Evolutionary conservation across 2,888 invertebrate genomes (phyloP).

Genomic region (Alloscopus bannaensis): DNA sequence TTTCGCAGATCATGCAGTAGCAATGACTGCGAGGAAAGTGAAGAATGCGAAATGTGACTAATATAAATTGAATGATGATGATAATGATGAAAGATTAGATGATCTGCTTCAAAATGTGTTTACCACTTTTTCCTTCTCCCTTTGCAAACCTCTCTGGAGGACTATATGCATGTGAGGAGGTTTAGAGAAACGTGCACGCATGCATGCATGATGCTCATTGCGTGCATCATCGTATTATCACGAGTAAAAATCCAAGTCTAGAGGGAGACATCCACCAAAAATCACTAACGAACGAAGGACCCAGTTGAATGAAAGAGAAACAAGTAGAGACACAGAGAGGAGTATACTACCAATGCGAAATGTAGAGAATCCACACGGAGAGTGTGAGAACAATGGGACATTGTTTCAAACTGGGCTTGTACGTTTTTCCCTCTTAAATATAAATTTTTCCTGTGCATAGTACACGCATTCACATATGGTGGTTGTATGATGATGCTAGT

Average conservation of each 20-base stretch:
- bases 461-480: slow-evolving; percentile 2
- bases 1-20: slow-evolving; percentile 61
- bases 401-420: slow-evolving; percentile 67
- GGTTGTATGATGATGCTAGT: neutral
- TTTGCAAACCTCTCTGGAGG: neutral
- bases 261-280: slow-evolving; percentile 12
- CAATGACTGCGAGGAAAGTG: slow-evolving; percentile 51
- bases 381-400: slow-evolving; percentile 67
- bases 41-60: slow-evolving; percentile 57
- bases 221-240: slow-evolving; percentile 4
- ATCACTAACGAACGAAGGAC: slow-evolving; percentile 35
- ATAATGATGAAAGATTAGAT: slow-evolving; percentile 55
- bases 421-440: too few species aligned
- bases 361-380: neutral
- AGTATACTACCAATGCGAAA: too few species aligned
- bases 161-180: too few species aligned
- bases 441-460: slow-evolving; percentile 51
- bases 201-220: slow-evolving; percentile 47
- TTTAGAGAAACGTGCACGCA: slow-evolving; percentile 42
- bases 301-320: slow-evolving; percentile 19
- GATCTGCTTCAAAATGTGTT: slow-evolving; percentile 49
- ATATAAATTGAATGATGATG: slow-evolving; percentile 62
- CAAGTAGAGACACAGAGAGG: slow-evolving; percentile 8
- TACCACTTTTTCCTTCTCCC: slow-evolving; percentile 27
- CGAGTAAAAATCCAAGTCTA: neutral